Evolutionary conservation across 2,113 vertebrate species (phyloP), one percentile per base, ranked within the genome.

Genomic region (Lasiurus cinereus): DNA sequence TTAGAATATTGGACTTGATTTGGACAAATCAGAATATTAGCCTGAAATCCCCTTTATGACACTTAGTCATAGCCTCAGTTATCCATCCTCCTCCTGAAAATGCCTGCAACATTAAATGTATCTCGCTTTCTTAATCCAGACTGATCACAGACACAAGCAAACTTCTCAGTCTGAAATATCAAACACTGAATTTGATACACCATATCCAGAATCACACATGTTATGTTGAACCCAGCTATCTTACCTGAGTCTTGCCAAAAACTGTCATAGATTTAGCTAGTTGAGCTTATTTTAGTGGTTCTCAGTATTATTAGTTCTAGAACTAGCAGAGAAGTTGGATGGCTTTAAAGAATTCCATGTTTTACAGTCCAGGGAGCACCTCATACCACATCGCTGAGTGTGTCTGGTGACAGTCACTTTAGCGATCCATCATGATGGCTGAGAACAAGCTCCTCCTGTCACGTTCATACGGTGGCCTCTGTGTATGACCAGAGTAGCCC

Each of bases 11-110:
- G 19, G n/a, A 3, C 31, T 93, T 85, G 62, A 52, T 92, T 90
- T 94, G 87, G 67, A 92, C 82, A 93, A 92, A 90, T 24, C 31
- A 59, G 59, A 90, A 89, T 97, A 85, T 93, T 91, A 80, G 18
- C 72, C 46, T 66, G 33, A 94, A 90, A 87, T 15, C 39, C 16
- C 27, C 16, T 64, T 64, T 31, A n/a, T 66, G 19, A 10, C 76
- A 76, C 48, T 59, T 87, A 66, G 19, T 90, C 16, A 14, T 46
- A 56, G 24, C 66, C 43, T 82, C 78, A 56, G 24, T 46, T 80
- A 22, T 62, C 78, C 33, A 27, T 91, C 27, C 15, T 88, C 21
- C 15, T 85, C 56, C 39, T 89, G 24, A 86, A 87, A 73, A 82
- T 86, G 48, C 66, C 27, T 90, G 36, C 36, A 70, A 24, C 6